These are phyloP conservation scores for Drosophila prolongata DNA, from an alignment of 2,888 invertebrate genomes.

Conservation along the genomic window DNA sequence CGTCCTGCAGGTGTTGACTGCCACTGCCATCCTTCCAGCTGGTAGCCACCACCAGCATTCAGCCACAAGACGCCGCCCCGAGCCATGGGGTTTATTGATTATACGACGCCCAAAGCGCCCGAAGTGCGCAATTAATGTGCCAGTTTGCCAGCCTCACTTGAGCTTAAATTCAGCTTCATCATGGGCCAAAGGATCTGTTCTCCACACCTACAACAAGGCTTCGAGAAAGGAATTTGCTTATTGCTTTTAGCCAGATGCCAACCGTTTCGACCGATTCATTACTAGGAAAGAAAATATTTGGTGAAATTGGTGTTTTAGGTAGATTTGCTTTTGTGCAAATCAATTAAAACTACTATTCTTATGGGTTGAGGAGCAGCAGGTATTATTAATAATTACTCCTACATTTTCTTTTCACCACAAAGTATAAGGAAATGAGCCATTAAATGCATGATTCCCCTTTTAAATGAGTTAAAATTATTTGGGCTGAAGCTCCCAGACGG, in stretches of 20 bases:
- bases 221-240: slow-evolving; percentile 29
- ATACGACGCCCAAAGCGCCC: slow-evolving; percentile 54
- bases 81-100: slow-evolving; percentile 67
- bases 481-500: too few relatives aligned
- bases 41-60: background rate
- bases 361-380: too few relatives aligned
- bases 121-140: slow-evolving; percentile 66
- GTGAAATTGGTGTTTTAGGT: too few relatives aligned
- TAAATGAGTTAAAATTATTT: too few relatives aligned
- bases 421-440: too few relatives aligned
- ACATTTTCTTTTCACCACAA: too few relatives aligned
- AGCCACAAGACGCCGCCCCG: slow-evolving; percentile 20
- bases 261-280: background rate
- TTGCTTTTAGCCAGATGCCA: slow-evolving; percentile 7
- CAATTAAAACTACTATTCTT: too few relatives aligned
- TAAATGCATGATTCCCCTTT: too few relatives aligned
- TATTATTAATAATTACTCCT: too few relatives aligned
- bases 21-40: slow-evolving; percentile 7
- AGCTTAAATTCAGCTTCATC: slow-evolving; percentile 38
- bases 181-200: background rate
- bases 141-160: slow-evolving; percentile 42
- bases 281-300: background rate
- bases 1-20: slow-evolving; percentile 50
- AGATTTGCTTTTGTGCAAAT: too few relatives aligned
- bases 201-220: background rate